These are phyloP conservation scores for Chaetophractus vellerosus DNA, from an alignment of 2,797 vertebrate genomes.

Conservation along the genomic window DNA sequence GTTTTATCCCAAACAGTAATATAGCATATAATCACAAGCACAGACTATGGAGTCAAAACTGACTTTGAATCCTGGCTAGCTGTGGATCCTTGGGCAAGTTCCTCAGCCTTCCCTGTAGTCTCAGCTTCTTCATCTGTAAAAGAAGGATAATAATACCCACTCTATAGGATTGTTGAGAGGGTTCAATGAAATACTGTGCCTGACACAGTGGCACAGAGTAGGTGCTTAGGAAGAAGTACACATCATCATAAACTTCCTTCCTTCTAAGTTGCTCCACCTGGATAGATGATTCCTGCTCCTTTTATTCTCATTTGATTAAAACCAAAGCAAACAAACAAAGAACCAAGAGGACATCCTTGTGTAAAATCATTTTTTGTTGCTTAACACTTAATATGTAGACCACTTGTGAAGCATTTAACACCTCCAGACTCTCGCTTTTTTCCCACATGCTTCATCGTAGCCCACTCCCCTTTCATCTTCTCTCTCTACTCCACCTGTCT, in stretches of 20 bases:
- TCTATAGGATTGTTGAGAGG: neutral
- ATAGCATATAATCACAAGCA: neutral
- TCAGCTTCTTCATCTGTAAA: constrained; percentile 34
- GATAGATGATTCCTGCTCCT: neutral
- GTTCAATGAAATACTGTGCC: neutral
- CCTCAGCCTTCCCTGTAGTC: neutral
- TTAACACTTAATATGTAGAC: constrained; percentile 2
- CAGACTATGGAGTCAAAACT: neutral
- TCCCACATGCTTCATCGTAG: neutral
- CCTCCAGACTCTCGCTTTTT: neutral
- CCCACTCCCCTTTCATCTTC: neutral
- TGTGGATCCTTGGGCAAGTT: neutral
- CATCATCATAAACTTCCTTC: neutral
- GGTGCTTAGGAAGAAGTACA: neutral
- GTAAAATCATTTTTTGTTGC: constrained; percentile 6
- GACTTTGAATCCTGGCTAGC: neutral
- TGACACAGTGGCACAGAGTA: neutral
- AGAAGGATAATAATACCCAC: neutral
- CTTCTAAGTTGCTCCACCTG: neutral
- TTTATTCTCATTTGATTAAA: constrained; percentile 33
- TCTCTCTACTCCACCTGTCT: neutral
- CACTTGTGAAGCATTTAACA: neutral
- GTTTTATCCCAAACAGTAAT: neutral
- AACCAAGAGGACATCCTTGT: neutral
- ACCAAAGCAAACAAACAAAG: neutral